Evolutionary conservation across 2,113 vertebrate species (phyloP).

Genomic region (Rhabdornis inornatus): DNA sequence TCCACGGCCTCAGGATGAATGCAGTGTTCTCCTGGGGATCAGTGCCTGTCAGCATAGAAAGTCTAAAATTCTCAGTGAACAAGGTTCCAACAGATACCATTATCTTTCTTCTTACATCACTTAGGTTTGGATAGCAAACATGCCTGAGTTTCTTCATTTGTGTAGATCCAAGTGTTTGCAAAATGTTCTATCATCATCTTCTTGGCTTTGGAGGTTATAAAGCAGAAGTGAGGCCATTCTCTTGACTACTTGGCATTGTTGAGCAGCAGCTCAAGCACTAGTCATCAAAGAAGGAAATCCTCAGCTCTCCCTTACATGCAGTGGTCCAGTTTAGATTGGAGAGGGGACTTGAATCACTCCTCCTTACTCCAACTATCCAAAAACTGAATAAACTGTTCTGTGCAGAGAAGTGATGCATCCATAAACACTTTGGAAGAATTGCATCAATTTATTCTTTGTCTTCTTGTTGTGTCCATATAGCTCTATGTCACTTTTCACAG

Average conservation of each 20-base stretch:
- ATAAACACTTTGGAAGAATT: neutral
- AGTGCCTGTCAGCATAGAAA: too few relatives aligned
- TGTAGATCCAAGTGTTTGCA: neutral
- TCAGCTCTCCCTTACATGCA: neutral
- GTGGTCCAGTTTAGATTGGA: neutral
- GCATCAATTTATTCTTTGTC: neutral
- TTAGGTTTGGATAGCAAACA: neutral
- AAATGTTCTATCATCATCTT: neutral
- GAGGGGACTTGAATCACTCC: neutral
- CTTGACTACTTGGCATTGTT: rapidly evolving
- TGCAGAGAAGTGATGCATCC: neutral
- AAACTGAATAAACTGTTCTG: neutral
- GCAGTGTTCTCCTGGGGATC: too few relatives aligned
- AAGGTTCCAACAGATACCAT: neutral
- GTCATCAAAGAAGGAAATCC: neutral
- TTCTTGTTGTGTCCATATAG: neutral
- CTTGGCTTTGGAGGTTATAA: neutral
- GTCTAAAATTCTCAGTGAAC: too few relatives aligned
- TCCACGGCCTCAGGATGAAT: too few relatives aligned
- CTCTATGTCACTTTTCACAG: neutral
- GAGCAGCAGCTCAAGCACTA: neutral
- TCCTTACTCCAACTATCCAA: neutral
- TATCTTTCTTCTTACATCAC: neutral
- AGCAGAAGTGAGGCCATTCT: neutral
- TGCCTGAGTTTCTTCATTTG: neutral